Percentiles rank a stretch among this genome's conserved stretches.
phyloP scores from a whole-genome alignment of 2,113 vertebrate species.

The Agelaius tricolor region DNA sequence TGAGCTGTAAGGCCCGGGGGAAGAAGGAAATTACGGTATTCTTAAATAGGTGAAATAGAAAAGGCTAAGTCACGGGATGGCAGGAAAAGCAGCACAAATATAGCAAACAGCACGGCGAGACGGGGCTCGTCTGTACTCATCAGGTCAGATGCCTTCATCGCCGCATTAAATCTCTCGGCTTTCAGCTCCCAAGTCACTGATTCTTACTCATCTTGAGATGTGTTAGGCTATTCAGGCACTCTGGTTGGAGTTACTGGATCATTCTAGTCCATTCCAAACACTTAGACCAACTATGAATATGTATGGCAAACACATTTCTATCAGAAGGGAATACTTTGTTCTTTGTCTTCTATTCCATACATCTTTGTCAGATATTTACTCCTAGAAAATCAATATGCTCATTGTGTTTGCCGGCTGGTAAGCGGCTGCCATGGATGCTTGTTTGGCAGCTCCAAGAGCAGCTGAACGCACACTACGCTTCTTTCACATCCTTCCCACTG shows the following conservation, averaged over 20 bases:
- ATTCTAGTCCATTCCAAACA: not conserved
- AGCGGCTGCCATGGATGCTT: not conserved
- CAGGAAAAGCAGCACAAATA: not conserved
- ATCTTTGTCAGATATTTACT: constrained; percentile 16
- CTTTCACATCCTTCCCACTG: not conserved
- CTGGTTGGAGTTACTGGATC: not conserved
- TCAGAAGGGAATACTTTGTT: not conserved
- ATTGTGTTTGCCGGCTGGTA: not conserved
- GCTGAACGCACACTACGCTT: not conserved
- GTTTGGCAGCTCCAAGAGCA: not conserved
- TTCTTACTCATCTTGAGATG: not conserved
- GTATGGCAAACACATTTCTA: not conserved
- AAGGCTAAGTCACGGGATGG: not conserved
- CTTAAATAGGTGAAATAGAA: not conserved
- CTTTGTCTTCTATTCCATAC: not conserved
- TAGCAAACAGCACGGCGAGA: not conserved
- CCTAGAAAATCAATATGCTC: constrained; percentile 12
- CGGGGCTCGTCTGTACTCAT: not conserved
- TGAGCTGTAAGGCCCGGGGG: not conserved
- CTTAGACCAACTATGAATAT: not conserved
- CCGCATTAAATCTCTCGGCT: not conserved
- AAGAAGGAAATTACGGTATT: not conserved
- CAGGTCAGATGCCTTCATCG: not conserved
- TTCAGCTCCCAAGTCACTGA: not conserved
- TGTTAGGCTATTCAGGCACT: not conserved